Evolutionary conservation across 2,113 vertebrate genomes (phyloP).

Genomic region (Porphyrio hochstetteri): DNA sequence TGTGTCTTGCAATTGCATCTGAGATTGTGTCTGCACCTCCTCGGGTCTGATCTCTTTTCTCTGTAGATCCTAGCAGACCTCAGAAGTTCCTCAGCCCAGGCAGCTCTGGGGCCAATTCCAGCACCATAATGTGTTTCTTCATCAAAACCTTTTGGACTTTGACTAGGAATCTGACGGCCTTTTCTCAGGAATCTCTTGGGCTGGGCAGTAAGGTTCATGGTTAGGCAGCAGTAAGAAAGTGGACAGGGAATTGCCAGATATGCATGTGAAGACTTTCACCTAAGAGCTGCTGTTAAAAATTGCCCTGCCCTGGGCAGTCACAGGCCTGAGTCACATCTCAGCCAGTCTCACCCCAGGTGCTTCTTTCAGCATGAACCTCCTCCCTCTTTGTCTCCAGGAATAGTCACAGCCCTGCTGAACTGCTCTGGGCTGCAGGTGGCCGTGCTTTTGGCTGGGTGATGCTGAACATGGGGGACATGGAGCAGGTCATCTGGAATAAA

Average conservation of each 20-base stretch:
- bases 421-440: background rate
- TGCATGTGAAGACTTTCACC: background rate
- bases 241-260: background rate
- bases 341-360: background rate
- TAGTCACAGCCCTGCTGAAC: background rate
- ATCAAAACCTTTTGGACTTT: background rate
- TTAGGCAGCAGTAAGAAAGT: background rate
- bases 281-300: background rate
- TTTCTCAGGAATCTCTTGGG: background rate
- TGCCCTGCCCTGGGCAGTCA: background rate
- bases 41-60: background rate
- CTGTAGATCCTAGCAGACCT: background rate
- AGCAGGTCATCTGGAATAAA: slow-evolving; percentile 3
- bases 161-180: background rate
- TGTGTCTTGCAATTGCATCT: background rate
- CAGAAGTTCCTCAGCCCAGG: background rate
- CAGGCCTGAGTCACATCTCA: background rate
- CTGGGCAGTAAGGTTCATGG: background rate
- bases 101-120: background rate
- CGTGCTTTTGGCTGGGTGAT: background rate
- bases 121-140: background rate
- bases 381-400: background rate
- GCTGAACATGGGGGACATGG: background rate
- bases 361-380: background rate
- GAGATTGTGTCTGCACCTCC: background rate